Percentiles rank a stretch among this genome's conserved stretches.
Evolutionary conservation across 2,797 vertebrate genomes (phyloP).

Genomic region (Tiaroga cobitis): DNA sequence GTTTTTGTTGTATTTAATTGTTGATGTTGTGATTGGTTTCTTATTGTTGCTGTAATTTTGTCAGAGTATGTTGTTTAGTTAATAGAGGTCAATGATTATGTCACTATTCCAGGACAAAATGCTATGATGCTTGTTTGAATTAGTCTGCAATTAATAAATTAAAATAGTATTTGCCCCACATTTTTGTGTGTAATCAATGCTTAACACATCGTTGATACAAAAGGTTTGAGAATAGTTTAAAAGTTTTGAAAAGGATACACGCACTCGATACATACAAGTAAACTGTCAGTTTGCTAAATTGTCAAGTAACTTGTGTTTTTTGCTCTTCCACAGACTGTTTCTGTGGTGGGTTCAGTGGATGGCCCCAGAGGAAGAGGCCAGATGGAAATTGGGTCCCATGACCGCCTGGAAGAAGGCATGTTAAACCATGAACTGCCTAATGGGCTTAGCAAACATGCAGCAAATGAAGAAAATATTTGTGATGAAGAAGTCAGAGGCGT

Average conservation of each 20-base stretch:
- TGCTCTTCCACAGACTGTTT: slow-evolving; percentile 84
- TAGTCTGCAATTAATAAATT: background rate
- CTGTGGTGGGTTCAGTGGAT: slow-evolving; percentile 89
- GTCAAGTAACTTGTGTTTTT: slow-evolving; percentile 24
- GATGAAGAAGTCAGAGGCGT: slow-evolving; percentile 68
- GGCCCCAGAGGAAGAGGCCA: slow-evolving; percentile 95
- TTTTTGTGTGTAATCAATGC: slow-evolving; percentile 50
- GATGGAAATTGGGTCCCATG: slow-evolving; percentile 99
- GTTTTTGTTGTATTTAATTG: too few relatives aligned
- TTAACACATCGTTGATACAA: slow-evolving; percentile 3
- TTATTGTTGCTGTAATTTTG: too few relatives aligned
- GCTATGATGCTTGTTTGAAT: background rate
- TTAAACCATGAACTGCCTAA: slow-evolving; percentile 86
- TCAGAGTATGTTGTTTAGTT: background rate
- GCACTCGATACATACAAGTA: background rate
- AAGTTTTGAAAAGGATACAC: background rate
- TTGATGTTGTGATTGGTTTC: too few relatives aligned
- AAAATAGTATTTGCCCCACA: slow-evolving; percentile 37
- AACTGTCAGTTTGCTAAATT: slow-evolving; percentile 68
- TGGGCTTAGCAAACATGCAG: slow-evolving; percentile 82
- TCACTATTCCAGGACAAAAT: background rate
- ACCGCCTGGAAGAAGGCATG: slow-evolving; percentile 91
- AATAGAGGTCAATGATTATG: slow-evolving; percentile 19
- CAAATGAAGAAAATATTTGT: slow-evolving; percentile 68
- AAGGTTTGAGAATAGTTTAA: background rate